A percentile compares a stretch with the other conserved stretches of the same genome.
Evolutionary conservation across 2,113 vertebrate genomes (phyloP).

Genomic region (Balaenoptera acutorostrata): DNA sequence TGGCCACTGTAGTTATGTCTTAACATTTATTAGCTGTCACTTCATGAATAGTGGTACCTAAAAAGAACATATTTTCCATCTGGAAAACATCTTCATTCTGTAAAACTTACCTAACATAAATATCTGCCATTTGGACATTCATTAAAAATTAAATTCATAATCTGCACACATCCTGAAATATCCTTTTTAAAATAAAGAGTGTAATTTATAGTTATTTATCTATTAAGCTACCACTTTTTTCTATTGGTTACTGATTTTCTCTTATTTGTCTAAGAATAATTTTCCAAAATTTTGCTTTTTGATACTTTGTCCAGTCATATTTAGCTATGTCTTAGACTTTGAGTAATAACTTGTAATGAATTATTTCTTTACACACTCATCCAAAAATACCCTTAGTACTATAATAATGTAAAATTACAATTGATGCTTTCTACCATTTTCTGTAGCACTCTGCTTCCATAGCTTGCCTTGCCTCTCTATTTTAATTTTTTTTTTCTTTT

Average conservation of each 20-base stretch:
- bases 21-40: not conserved
- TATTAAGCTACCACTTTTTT: not conserved
- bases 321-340: not conserved
- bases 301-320: not conserved
- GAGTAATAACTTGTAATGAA: not conserved
- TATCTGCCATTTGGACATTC: not conserved
- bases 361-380: not conserved
- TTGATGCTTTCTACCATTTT: not conserved
- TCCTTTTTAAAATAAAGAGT: not conserved
- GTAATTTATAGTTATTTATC: not conserved
- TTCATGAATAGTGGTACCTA: not conserved
- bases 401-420: not conserved
- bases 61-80: not conserved
- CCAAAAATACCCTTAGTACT: not conserved
- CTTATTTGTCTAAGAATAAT: not conserved
- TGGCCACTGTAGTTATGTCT: not conserved
- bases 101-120: not conserved
- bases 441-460: not conserved
- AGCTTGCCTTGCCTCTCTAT: not conserved
- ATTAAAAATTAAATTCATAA: not conserved
- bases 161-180: not conserved
- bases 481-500: not conserved
- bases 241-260: not conserved
- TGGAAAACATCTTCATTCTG: not conserved
- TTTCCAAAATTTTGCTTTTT: not conserved